Evolutionary conservation across 2,888 invertebrate species (phyloP), one percentile per base, ranked within the genome.

Genomic region (Drosophila prostipennis): DNA sequence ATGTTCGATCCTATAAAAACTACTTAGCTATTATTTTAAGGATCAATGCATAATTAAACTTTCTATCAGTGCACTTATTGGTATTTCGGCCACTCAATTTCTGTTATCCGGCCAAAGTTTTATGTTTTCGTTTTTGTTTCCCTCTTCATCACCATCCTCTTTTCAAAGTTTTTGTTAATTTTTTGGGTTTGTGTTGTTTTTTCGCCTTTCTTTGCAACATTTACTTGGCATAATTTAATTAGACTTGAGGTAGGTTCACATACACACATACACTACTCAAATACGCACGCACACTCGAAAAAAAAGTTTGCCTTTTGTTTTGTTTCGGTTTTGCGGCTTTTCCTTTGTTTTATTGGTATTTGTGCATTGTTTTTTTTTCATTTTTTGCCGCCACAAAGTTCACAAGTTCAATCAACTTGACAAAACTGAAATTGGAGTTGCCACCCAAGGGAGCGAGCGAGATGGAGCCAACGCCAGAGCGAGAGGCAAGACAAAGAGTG

Each of bases 331-430:
- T 67, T 74, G 52, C 13, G 48, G 48, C 6, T 13, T 34, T 14
- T 29, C 14, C 14, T 46, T 70, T 26, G 39, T 16, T 16, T 59
- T 59, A 37, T 36, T 53, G 48, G 6, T 26, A 8, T 57, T 40
- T 23, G 52, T 57, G 45, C 42, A 45, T 39, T 68, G 53, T 70
- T 39, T 63, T 29, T 49, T 65, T 58, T 26, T 26, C 3, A 26
- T 26, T 26, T 26, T 26, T 16, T 16, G 43, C 45, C 60, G 49
- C 23, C 43, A 60, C 73, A 74, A 74, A 77, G 78, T 77, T 78
- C 80, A 77, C 29, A 48, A 46, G 69, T 83, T 79, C 80, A 79
- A 80, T 83, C 68, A 83, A 83, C 80, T 82, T 77, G 70, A 63
- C 61, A 54, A 29, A 70, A 65, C 73, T 63, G 58, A 73, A 73